Evolutionary conservation across 1,140 invertebrate species (phyloP), one percentile per base, ranked within the genome.

Genomic region (Vanessa tameamea): DNA sequence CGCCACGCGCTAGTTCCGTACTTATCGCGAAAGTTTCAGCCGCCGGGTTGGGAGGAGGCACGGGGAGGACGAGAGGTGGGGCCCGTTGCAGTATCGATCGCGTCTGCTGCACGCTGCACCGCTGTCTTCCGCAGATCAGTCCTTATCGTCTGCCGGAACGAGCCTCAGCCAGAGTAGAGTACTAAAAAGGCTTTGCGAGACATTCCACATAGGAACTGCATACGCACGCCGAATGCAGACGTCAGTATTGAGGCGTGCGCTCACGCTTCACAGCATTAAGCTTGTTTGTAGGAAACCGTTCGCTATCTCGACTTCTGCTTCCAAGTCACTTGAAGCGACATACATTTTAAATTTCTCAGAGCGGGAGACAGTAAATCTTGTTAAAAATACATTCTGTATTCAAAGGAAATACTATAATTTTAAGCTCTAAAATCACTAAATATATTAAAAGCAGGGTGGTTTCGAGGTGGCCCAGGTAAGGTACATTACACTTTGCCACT

Each of bases 21-120:
- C 89, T 92, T 91, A 91, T 92, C 89, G 88, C 88, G 84, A 91
- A 92, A 92, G 80, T 92, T 92, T 91, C 90, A 90, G 89, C 87
- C 87, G 86, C 37, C 82, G 83, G 80, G 78, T 66, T 57, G 78
- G 79, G 76, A 70, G 76, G 68, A 75, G 51, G 61, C 48, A 47
- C 48, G 75, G 73, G 75, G 78, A 70, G 73, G 57, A 43, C 37
- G 50, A 78, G 73, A 51, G 74, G 75, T 67, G 73, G 72, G 61
- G 65, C 83, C 81, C 83, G 80, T 80, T 90, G 88, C 90, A 90
- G 77, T 92, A 92, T 92, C 90, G 90, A 92, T 91, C 88, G 85
- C 79, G 90, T 91, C 89, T 90, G 85, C 85, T 89, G 88, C 86
- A 88, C 87, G 85, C 79, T 87, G 87, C 88, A 87, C 71, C 85